These are phyloP conservation scores for Matsumurasca onukii DNA, from an alignment of 1,140 invertebrate species.

Conservation along the genomic window DNA sequence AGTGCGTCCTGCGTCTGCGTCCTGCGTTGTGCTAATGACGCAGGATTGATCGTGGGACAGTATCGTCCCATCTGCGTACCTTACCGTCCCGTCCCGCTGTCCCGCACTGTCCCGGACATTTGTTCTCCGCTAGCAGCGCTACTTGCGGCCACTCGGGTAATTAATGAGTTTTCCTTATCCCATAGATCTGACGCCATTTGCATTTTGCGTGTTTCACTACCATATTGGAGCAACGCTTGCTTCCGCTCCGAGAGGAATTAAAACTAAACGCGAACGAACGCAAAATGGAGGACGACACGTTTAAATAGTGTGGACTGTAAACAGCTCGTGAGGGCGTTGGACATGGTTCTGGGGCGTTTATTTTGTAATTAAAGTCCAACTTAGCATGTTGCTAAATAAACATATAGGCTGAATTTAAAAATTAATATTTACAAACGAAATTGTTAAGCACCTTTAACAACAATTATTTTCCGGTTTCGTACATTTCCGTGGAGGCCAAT, in stretches of 20 bases:
- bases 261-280: conserved; percentile 27
- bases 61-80: neutral
- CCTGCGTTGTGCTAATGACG: neutral
- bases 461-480: no score
- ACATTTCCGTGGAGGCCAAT: no score
- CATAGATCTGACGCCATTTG: conserved; percentile 29
- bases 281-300: conserved; percentile 11
- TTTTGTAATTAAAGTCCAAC: no score
- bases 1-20: no score
- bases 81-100: neutral
- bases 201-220: conserved; percentile 31
- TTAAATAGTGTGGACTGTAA: conserved; percentile 23
- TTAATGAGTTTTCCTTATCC: conserved; percentile 29
- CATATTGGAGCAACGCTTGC: conserved; percentile 25
- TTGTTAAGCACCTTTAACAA: no score
- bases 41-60: neutral
- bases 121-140: neutral
- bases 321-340: no score
- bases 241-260: conserved; percentile 23
- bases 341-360: no score
- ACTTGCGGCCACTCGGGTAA: conserved; percentile 23
- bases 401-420: no score
- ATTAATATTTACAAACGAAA: no score
- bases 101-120: conserved; percentile 14
- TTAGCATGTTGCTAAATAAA: no score